These are phyloP conservation scores for Stenolophus ochropezus DNA, from an alignment of 2,888 invertebrate genomes.

Conservation along the genomic window DNA sequence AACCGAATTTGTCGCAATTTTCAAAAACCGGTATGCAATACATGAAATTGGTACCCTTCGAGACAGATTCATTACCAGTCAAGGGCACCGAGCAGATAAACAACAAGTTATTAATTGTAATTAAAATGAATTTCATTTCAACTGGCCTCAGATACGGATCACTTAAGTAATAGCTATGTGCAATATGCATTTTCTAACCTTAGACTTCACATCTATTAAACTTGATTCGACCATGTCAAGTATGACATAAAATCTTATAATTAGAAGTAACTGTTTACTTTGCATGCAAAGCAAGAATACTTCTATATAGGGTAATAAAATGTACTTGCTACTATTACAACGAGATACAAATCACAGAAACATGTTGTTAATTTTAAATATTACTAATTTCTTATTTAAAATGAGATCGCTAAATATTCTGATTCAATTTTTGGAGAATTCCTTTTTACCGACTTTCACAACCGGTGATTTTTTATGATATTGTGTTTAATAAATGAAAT, in stretches of 20 bases:
- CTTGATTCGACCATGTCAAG: constrained; percentile 6
- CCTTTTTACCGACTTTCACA: no score
- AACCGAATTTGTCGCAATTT: background rate
- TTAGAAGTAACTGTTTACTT: background rate
- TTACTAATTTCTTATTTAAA: no score
- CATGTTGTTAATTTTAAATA: no score
- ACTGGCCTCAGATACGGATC: constrained; percentile 5
- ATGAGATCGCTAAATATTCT: no score
- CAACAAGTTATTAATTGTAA: constrained; percentile 30
- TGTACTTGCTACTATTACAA: no score
- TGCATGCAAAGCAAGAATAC: background rate
- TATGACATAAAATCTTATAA: background rate
- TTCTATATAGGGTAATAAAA: no score
- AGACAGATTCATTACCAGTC: constrained; percentile 34
- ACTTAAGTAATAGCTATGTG: constrained; percentile 31
- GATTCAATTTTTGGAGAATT: no score
- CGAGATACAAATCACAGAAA: no score
- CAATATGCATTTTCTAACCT: constrained; percentile 30
- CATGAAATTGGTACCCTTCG: constrained; percentile 22
- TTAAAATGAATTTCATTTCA: constrained; percentile 37
- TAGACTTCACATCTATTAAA: constrained; percentile 12
- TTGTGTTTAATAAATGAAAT: no score
- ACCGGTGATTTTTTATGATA: no score
- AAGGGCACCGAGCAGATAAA: constrained; percentile 8
- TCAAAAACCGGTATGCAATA: constrained; percentile 19